Evolutionary conservation across 1,140 invertebrate genomes (phyloP), one percentile per base, ranked within the genome.

Genomic region (Stenopsyche tienmushanensis): DNA sequence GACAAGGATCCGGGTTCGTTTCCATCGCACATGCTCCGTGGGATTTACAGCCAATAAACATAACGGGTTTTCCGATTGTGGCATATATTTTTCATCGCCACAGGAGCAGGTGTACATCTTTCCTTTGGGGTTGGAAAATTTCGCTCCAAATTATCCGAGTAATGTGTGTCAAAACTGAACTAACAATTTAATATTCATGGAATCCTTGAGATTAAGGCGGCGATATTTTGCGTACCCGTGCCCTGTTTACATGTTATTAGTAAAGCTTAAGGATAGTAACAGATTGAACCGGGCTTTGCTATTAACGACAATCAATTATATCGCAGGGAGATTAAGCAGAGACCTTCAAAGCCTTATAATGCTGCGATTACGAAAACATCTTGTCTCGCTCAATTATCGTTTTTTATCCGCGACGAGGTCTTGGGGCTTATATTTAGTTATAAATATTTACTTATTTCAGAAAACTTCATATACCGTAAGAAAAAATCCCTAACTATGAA

Each of bases 21-120:
- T 47, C 17, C 44, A 9, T 21, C 47, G 60, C 60, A 63, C 29
- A 53, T 63, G 49, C 25, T 50, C 62, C 39, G 10, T 1, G 20
- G 62, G 66, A 67, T 67, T 67, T 67, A 67, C 66, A 64, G 55
- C 62, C 66, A 67, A 67, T 67, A 67, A 67, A 67, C 60, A 64
- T 64, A 57, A 67, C 42, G 53, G 53, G 50, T 55, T 62, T 59
- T 50, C 52, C 62, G 60, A 64, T 67, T 67, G 60, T 57, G 55
- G 65, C 55, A 53, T 67, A 53, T 62, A 64, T 67, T 64, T 67
- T 67, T 67, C 66, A 63, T 67, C 53, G 34, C 59, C 5, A 13
- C 10, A 39, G 57, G 44, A 50, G 15, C 66, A 67, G 66, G 66
- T 67, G 66, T 41, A 20, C 21, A 45, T 23, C 10, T 45, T 45